Evolutionary conservation across 2,113 vertebrate genomes (phyloP), one percentile per base, ranked within the genome.

Genomic region (Cercocebus atys): DNA sequence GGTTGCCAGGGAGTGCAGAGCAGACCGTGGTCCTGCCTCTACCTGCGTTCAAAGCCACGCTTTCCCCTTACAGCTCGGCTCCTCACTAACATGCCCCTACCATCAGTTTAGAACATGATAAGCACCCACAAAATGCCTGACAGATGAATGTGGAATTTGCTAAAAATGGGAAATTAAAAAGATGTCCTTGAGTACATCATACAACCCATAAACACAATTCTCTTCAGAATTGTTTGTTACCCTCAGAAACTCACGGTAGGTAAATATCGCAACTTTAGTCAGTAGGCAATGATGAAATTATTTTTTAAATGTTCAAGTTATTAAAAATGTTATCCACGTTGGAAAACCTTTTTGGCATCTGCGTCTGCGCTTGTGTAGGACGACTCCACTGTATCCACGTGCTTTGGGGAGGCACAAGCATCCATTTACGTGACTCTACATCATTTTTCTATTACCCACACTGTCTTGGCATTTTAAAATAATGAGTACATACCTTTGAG

Each of bases 221-320:
- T 68, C 59, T 70, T 43, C 2, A 1, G 5, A 59, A 55, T 3
- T 3, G 32, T 50, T 23, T 3, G 16, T 17, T n/a, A 75, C 32
- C 73, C 55, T 88, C 16, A 81, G 47, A 76, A n/a, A 45, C 6
- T 59, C 70, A 45, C 3, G 32, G 66, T 7, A 61, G 23, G 55
- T 20, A 35, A 82, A 11, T 32, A n/a, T 0, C 0, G 0, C n/a
- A 30, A n/a, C 32, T 12, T 7, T 18, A 40, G 70, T 5, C 23
- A 57, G 17, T 0, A 59, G 30, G 27, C 14, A 4, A 47, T 32
- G 0, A 1, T 50, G 8, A 68, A 27, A 52, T 88, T 61, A 35
- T n/a, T 75, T 93, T 68, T n/a, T 4, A 90, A 82, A 78, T 12
- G 35, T 40, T 66, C 22, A n/a, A 43, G 12, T 52, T 59, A 52